These are phyloP conservation scores for Steatocranus sp. DNA, from an alignment of 2,797 vertebrate species.

Conservation along the genomic window DNA sequence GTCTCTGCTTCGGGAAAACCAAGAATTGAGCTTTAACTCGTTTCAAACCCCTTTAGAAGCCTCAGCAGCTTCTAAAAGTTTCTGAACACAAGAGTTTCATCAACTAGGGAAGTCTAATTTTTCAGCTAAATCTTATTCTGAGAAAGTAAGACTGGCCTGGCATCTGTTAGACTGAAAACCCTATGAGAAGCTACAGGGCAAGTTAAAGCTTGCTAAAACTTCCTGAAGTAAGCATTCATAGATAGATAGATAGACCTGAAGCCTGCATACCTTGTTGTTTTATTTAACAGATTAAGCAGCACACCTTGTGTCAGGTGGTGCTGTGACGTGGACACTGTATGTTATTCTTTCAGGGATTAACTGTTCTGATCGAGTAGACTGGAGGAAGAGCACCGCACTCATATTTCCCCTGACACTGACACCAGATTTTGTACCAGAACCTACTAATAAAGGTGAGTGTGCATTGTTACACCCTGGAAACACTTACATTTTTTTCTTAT, in stretches of 20 bases:
- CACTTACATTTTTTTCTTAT: neutral
- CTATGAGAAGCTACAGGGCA: neutral
- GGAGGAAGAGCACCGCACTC: neutral
- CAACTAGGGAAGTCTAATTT: neutral
- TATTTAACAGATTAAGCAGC: slow-evolving; percentile 3
- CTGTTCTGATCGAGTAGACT: slow-evolving; percentile 2
- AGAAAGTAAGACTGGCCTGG: neutral
- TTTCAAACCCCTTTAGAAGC: neutral
- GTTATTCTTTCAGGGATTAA: slow-evolving; percentile 18
- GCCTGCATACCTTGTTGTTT: slow-evolving; percentile 1
- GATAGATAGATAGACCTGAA: neutral
- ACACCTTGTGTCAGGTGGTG: neutral
- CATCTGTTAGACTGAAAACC: neutral
- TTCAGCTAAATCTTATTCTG: neutral
- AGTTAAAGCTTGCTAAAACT: neutral
- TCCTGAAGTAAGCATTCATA: neutral
- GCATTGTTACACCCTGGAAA: neutral
- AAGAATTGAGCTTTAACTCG: neutral
- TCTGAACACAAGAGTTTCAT: neutral
- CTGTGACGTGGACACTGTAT: neutral
- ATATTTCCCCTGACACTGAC: neutral
- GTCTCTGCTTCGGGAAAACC: neutral
- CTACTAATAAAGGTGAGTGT: neutral
- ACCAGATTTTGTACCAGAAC: neutral
- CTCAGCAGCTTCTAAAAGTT: neutral